Base-by-base conservation (phyloP, 2,888 invertebrate genomes). In the Tuberolachnus salignus region DNA sequence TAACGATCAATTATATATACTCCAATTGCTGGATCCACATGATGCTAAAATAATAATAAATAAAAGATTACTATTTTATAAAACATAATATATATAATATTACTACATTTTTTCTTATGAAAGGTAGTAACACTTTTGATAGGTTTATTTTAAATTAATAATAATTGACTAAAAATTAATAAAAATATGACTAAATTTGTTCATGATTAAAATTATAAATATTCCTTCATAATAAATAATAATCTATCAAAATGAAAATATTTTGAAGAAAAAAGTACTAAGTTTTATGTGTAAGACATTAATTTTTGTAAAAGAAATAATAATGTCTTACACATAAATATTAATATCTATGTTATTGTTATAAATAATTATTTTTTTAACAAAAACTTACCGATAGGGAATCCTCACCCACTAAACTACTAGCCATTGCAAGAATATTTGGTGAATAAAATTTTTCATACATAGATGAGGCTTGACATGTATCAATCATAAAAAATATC, bases 1-100 rank as follows among this genome's bases (percentile, higher is more conserved):
- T 97, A 99, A 82, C 99, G 90, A 86, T 99, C 99, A 83, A 99
- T 99, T 83, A 99, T 97, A 85, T 98, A 99, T 0, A 99, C 99
- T 19, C 99, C 99, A 83, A 99, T 97, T 0, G 97, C 94, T 23
- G 96, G 94, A 87, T 99, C 99, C 19, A 98, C 95, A 86, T 99
- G 99, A 87, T 99, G 98, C 94, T 97, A 86, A 70, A 90, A 90
- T 82, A 82, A 82, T 82, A 84, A 83, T 80, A 81, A 74, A 44
- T 34, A 3, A 80, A 3, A 34, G 34, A 75, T 61, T 82, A 11
- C 19, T 46, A 13, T 44, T 74, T 61, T 13, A 55, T 34, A 21
- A 42, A 55, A 55, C 11, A 6, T 26, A 51, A 51, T 51, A 34
- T 26, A 49, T 14, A n/a, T 42, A 1, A 72, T 14, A 55, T 49